Evolutionary conservation across 2,888 invertebrate species (phyloP).

Genomic region (Neoascia interrupta): DNA sequence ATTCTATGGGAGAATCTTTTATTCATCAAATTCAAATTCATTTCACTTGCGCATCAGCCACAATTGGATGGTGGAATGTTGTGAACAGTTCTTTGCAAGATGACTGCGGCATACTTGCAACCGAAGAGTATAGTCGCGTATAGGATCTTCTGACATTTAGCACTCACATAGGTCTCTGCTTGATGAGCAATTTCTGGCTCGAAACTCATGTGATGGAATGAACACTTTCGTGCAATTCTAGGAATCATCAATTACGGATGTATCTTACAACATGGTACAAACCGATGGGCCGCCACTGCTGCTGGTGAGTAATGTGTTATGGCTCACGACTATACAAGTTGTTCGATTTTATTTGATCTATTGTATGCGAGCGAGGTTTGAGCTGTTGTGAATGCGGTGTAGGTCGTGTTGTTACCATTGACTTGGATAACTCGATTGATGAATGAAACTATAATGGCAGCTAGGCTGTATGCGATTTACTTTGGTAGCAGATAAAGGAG

Average conservation of each 20-base stretch:
- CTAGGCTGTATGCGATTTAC: slow-evolving; percentile 31
- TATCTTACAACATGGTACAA: slow-evolving; percentile 43
- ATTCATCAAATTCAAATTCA: slow-evolving; percentile 44
- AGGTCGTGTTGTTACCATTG: slow-evolving; percentile 42
- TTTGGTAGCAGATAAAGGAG: slow-evolving; percentile 38
- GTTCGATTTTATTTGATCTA: slow-evolving; percentile 67
- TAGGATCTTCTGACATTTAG: slow-evolving; percentile 56
- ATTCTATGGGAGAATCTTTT: slow-evolving; percentile 23
- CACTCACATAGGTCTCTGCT: too few species aligned
- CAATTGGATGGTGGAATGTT: too few species aligned
- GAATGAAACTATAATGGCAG: slow-evolving; percentile 39
- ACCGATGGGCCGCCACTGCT: too few species aligned
- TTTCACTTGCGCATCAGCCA: slow-evolving; percentile 51
- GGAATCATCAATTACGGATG: slow-evolving; percentile 67
- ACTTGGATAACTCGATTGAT: slow-evolving; percentile 31
- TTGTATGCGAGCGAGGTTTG: slow-evolving; percentile 34
- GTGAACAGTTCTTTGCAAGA: background rate
- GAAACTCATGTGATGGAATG: slow-evolving; percentile 29
- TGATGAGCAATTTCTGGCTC: background rate
- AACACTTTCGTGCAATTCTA: slow-evolving; percentile 55
- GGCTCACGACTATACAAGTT: slow-evolving; percentile 64
- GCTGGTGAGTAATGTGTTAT: slow-evolving; percentile 59
- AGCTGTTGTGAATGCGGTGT: slow-evolving; percentile 25
- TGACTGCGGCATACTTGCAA: background rate
- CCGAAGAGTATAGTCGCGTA: too few species aligned